Evolutionary conservation across 2,888 invertebrate species (phyloP), one percentile per base, ranked within the genome.

Genomic region (Melikaiella ostensackeni): DNA sequence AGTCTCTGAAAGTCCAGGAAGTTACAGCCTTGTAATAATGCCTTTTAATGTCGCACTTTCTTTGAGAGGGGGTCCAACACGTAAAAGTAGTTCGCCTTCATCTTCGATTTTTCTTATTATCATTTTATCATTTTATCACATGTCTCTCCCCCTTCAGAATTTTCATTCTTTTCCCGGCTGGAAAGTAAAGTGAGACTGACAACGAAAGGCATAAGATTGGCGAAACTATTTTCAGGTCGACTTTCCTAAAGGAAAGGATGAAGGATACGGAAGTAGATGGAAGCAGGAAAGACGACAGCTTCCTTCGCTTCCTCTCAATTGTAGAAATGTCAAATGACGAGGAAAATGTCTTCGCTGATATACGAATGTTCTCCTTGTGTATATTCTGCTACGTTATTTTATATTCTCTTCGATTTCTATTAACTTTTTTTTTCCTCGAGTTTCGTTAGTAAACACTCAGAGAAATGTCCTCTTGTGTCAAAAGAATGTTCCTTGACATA

Each of bases 291-390:
- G 79, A 76, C 75, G 78, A 83, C 75, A 80, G 78, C 76, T 77
- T 80, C 76, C n/a, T 55, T 30, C 24, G 27, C 46, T 66, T 76
- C 62, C 46, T 79, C 66, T 74, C 79, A 81, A 82, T 83, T 79
- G 79, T 81, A 75, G 74, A 63, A 83, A 81, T 82, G 83, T 85
- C 84, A 82, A 85, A 81, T 81, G 82, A 83, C 79, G 61, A 76
- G 64, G 78, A 76, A 75, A 64, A 64, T 64, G 64, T 64, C 38
- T 21, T 2, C 64, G 19, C 16, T 38, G 7, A 64, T 62, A 62
- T 33, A 24, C 2, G 64, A 64, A 38, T 24, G 16, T 74, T 75
- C 75, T 62, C 75, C 76, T 64, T 55, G 63, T 64, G n/a, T 62
- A 50, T 61, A 63, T 64, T 63, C 46, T 63, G 21, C 75, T 63